phyloP scores from a whole-genome alignment of 2,113 vertebrate species.

The Caranx ignobilis region DNA sequence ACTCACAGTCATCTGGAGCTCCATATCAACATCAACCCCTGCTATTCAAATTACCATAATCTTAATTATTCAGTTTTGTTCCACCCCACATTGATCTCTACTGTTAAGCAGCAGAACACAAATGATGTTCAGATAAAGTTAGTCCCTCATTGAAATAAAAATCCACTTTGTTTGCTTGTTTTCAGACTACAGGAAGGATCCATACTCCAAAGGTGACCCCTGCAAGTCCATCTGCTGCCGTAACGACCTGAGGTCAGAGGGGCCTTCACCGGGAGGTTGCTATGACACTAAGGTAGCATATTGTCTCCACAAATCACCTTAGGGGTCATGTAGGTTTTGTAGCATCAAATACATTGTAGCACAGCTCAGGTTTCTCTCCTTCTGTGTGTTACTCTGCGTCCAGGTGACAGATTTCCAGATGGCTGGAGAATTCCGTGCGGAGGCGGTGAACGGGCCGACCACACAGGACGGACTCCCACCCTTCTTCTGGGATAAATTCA shows the following conservation, averaged over 20 bases:
- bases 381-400: background rate
- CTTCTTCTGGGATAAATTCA: conserved; percentile 89
- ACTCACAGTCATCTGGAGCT: background rate
- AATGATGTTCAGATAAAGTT: too few species aligned
- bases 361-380: rapidly evolving
- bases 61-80: background rate
- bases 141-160: too few species aligned
- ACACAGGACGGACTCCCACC: conserved; percentile 87
- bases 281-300: conserved; percentile 92
- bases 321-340: background rate
- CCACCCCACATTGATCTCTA: background rate
- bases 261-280: conserved; percentile 88
- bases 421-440: conserved; percentile 83
- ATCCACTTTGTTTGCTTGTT: background rate
- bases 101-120: too few species aligned
- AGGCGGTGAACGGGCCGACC: conserved; percentile 90
- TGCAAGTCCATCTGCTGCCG: conserved; percentile 95
- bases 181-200: conserved; percentile 90
- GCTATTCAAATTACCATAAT: background rate
- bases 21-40: background rate
- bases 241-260: conserved; percentile 83
- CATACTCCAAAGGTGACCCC: conserved; percentile 88
- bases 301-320: background rate
- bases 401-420: conserved; percentile 90
- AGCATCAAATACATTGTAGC: background rate